Evolutionary conservation across 2,113 vertebrate species (phyloP).

Genomic region (Prionailurus bengalensis): DNA sequence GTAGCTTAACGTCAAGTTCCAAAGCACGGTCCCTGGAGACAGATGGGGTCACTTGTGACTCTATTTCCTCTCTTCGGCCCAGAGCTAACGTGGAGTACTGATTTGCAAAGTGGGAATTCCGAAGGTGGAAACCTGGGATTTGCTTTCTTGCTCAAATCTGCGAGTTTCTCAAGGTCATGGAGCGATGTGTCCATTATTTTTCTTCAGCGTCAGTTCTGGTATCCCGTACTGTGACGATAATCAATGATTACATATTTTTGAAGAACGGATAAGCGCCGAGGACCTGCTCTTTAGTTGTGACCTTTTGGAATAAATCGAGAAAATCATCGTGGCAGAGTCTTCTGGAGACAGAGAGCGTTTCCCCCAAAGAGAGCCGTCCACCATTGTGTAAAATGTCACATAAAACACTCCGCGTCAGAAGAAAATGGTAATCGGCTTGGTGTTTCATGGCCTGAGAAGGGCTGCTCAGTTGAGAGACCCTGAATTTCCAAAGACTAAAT

Average conservation of each 20-base stretch:
- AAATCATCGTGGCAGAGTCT: slow-evolving; percentile 56
- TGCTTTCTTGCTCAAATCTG: slow-evolving; percentile 50
- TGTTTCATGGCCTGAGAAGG: slow-evolving; percentile 3
- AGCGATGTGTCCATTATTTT: neutral
- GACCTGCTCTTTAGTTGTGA: slow-evolving; percentile 20
- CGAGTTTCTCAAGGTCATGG: slow-evolving; percentile 12
- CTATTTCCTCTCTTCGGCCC: slow-evolving; percentile 42
- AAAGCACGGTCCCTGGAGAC: slow-evolving; percentile 21
- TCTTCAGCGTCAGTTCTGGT: neutral
- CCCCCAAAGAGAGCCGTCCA: neutral
- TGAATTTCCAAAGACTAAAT: slow-evolving; percentile 42
- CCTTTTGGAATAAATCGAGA: slow-evolving; percentile 32
- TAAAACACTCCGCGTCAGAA: neutral
- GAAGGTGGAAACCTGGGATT: neutral
- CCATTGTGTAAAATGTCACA: slow-evolving; percentile 54
- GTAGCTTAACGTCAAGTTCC: slow-evolving; percentile 35
- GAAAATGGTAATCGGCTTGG: slow-evolving; percentile 37
- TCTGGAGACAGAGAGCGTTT: neutral
- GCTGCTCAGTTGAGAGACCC: neutral
- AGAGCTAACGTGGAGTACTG: slow-evolving; percentile 1
- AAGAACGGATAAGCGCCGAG: neutral
- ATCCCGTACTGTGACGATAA: neutral
- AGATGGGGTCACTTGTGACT: neutral
- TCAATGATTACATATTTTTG: neutral
- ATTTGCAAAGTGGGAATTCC: neutral